Conservation (phyloP, 1,140 invertebrate genomes). For the Physella acuta region DNA sequence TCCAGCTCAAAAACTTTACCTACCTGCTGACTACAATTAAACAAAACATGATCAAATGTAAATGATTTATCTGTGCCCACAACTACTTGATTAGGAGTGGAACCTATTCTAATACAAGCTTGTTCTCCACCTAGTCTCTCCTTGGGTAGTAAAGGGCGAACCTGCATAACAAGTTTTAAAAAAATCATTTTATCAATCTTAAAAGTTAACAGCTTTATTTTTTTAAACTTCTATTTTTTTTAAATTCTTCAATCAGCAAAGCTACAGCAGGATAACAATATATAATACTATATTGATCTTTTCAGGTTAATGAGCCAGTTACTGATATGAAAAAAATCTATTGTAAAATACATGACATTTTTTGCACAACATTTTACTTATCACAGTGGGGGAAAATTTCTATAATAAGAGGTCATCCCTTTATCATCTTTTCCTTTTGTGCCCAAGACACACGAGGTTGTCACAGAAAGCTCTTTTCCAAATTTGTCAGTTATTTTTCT, state of each 20-base stretch:
- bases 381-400: too few relatives aligned
- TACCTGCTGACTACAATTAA: constrained; percentile 69
- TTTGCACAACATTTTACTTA: too few relatives aligned
- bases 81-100: constrained; percentile 74
- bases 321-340: neutral
- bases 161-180: constrained; percentile 34
- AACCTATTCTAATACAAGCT: constrained; percentile 51
- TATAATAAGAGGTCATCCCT: too few relatives aligned
- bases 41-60: constrained; percentile 87
- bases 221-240: neutral
- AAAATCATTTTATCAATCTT: neutral
- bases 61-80: constrained; percentile 86
- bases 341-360: neutral
- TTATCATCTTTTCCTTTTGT: too few relatives aligned
- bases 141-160: constrained; percentile 54
- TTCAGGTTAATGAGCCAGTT: neutral
- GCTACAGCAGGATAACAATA: neutral
- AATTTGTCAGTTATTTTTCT: too few relatives aligned
- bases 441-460: too few relatives aligned
- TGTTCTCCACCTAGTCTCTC: constrained; percentile 55
- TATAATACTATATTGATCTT: neutral
- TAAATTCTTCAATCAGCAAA: neutral
- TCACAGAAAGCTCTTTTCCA: too few relatives aligned
- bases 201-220: neutral
- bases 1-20: constrained; percentile 5